A percentile compares a stretch with the other conserved stretches of the same genome.
These are phyloP conservation scores for Petrophora chlorosata DNA, from an alignment of 2,888 invertebrate species.

Conservation along the genomic window DNA sequence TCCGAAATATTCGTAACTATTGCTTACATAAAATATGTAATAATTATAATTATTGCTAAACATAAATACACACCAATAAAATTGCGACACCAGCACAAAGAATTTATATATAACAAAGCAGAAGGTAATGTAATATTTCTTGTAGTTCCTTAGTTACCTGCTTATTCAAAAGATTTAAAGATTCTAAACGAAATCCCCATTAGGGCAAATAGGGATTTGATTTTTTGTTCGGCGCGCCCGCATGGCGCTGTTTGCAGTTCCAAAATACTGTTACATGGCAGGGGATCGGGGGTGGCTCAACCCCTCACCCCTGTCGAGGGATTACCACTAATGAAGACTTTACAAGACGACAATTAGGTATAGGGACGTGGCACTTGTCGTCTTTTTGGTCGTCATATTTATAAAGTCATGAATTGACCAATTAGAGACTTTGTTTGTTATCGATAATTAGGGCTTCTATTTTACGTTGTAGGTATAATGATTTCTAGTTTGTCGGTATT, in stretches of 20 bases:
- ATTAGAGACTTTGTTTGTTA: not conserved
- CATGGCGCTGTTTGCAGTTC: constrained; percentile 60
- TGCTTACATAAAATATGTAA: too few species aligned
- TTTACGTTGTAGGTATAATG: too few species aligned
- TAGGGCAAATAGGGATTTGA: constrained; percentile 43
- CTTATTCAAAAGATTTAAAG: constrained; percentile 36
- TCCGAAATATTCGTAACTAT: too few species aligned
- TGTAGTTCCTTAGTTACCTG: too few species aligned
- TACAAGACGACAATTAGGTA: constrained; percentile 29
- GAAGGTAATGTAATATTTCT: too few species aligned
- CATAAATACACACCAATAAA: too few species aligned
- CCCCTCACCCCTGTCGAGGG: constrained; percentile 16
- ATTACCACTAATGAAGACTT: constrained; percentile 41
- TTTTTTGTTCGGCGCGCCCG: constrained; percentile 57
- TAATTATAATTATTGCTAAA: too few species aligned
- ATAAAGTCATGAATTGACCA: not conserved
- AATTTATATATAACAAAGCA: too few species aligned
- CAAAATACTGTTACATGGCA: constrained; percentile 33
- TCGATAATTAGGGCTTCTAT: too few species aligned
- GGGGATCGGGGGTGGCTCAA: constrained; percentile 19
- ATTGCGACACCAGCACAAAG: too few species aligned
- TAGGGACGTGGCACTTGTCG: constrained; percentile 6
- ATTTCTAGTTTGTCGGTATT: too few species aligned
- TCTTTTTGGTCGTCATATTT: constrained; percentile 7
- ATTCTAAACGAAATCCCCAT: constrained; percentile 31